Evolutionary conservation across 2,888 invertebrate genomes (phyloP), one percentile per base, ranked within the genome.

Genomic region (Harpalus rubripes): DNA sequence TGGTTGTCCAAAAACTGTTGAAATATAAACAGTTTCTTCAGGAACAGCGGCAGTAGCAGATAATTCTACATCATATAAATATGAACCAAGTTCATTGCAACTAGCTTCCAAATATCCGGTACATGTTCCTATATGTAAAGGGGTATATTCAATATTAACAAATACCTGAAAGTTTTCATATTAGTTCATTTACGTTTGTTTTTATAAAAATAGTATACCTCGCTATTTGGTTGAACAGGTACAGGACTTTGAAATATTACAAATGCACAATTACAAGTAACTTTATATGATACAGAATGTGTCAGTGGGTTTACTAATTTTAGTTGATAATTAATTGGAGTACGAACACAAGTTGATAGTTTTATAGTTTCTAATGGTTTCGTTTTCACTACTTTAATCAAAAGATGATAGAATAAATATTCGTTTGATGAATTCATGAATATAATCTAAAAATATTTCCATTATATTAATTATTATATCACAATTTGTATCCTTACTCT

Each of bases 261-360:
- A 56, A 88, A 87, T 4, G 88, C 56, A 39, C 86, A 68, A 65
- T 86, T 39, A 84, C 88, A 87, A n/a, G 86, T 87, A 41, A 90
- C 84, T n/a, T 80, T 85, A 86, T 88, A 91, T 7, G 86, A 87
- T 0, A 91, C 89, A 0, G 88, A 87, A 16, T 88, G 85, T 61
- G 89, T 88, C 2, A 91, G 87, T 0, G 91, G 91, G 88, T 91
- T 91, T 83, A 90, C 88, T 26, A 91, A 74, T 63, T 86, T 88
- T 56, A 91, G 80, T 41, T 88, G 87, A 74, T 89, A 87, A 1
- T 87, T 87, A 8, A 88, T 86, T 1, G 88, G 87, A 68, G 87
- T 87, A 78, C 91, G 86, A 1, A 90, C 90, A 85, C 89, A 89
- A 2, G 91, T 90, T 22, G 81, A 85, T 22, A 92, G 86, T 26